Percentiles rank a stretch among this genome's conserved stretches.
These are phyloP conservation scores for Pagrus major DNA, from an alignment of 2,113 vertebrate genomes.

Conservation along the genomic window DNA sequence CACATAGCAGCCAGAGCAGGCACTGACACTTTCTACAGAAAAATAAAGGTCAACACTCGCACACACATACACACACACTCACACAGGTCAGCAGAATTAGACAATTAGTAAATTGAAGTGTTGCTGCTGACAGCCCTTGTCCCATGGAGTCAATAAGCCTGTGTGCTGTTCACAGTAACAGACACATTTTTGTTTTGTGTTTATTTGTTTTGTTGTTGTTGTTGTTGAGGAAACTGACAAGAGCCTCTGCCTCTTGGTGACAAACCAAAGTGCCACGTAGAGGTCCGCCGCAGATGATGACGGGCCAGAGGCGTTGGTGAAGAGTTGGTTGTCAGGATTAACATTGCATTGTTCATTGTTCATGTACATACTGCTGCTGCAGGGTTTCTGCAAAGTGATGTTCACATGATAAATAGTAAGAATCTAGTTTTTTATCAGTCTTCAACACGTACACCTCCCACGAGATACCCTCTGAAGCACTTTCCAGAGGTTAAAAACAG, in stretches of 20 bases:
- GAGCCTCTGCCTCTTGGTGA: slow-evolving; percentile 42
- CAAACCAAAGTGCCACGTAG: slow-evolving; percentile 44
- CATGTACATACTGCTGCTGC: slow-evolving; percentile 24
- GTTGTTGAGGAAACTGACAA: slow-evolving; percentile 41
- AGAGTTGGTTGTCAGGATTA: slow-evolving; percentile 41
- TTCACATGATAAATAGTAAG: slow-evolving; percentile 17
- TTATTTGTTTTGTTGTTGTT: slow-evolving; percentile 33
- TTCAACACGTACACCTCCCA: slow-evolving; percentile 32
- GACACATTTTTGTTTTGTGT: slow-evolving; percentile 42
- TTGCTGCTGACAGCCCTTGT: slow-evolving; percentile 82
- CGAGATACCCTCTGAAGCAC: slow-evolving; percentile 15
- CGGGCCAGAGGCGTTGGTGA: slow-evolving; percentile 42
- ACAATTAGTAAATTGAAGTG: slow-evolving; percentile 69
- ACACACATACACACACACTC: slow-evolving; percentile 44
- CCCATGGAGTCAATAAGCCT: slow-evolving; percentile 76
- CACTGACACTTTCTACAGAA: slow-evolving; percentile 58
- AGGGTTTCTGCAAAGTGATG: slow-evolving; percentile 28
- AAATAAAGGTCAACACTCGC: slow-evolving; percentile 30
- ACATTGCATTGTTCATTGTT: slow-evolving; percentile 53
- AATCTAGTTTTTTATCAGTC: slow-evolving; percentile 31
- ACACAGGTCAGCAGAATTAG: slow-evolving; percentile 77
- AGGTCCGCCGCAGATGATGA: slow-evolving; percentile 46
- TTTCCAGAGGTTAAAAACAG: slow-evolving; percentile 12
- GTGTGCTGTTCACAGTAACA: slow-evolving; percentile 69
- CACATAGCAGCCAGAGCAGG: slow-evolving; percentile 63